Evolutionary conservation across 2,113 vertebrate genomes (phyloP).

Genomic region (Cyanoliseus patagonus): DNA sequence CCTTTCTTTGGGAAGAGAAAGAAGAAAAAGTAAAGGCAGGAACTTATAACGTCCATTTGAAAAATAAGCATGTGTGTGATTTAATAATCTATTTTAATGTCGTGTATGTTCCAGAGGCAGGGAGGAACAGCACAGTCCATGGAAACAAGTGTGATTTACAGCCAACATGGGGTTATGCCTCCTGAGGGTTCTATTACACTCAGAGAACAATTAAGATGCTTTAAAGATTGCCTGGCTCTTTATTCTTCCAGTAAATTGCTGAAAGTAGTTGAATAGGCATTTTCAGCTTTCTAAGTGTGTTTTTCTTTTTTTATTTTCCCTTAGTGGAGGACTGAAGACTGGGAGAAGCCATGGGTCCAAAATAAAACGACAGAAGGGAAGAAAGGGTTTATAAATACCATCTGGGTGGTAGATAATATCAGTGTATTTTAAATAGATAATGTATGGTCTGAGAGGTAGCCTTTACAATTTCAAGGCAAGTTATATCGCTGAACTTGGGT

Average conservation of each 20-base stretch:
- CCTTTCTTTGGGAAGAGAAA: background rate
- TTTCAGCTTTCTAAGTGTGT: constrained; percentile 1
- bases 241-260: constrained; percentile 47
- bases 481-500: background rate
- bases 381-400: background rate
- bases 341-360: background rate
- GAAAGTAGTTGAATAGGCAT: constrained; percentile 24
- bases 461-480: constrained; percentile 32
- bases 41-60: background rate
- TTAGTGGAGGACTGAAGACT: background rate
- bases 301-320: background rate
- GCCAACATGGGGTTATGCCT: constrained; percentile 51
- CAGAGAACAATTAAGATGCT: constrained; percentile 52
- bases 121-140: background rate
- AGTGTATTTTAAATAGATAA: constrained; percentile 24
- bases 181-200: constrained; percentile 34
- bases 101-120: background rate
- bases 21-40: background rate
- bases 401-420: background rate
- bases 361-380: background rate
- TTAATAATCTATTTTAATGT: background rate
- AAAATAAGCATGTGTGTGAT: background rate
- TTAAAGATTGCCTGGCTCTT: constrained; percentile 58
- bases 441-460: background rate
- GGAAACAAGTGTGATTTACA: constrained; percentile 52